Evolutionary conservation across 1,140 invertebrate genomes (phyloP).

Genomic region (Pantala flavescens): DNA sequence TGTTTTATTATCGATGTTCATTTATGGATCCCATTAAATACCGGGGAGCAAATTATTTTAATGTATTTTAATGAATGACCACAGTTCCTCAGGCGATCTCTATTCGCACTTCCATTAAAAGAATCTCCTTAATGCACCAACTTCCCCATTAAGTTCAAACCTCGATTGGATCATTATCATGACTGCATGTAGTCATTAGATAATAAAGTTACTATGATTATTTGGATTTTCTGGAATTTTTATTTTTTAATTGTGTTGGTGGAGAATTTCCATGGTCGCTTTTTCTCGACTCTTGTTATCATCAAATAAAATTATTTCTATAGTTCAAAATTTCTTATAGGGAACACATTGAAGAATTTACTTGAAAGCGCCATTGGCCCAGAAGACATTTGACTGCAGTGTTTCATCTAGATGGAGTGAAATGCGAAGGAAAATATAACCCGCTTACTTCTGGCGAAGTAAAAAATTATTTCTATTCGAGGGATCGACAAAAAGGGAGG

Average conservation of each 20-base stretch:
- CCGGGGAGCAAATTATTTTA: not conserved
- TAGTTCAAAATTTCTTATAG: too few relatives aligned
- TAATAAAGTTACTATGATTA: slow-evolving; percentile 2
- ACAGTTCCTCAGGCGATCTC: not conserved
- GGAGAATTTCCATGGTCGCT: too few relatives aligned
- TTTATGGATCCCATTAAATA: not conserved
- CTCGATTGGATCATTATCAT: slow-evolving; percentile 3
- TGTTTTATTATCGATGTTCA: not conserved
- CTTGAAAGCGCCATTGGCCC: too few relatives aligned
- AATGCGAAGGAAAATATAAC: too few relatives aligned
- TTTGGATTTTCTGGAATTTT: not conserved
- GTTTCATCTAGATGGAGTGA: too few relatives aligned
- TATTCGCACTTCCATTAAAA: not conserved
- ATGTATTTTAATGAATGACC: not conserved
- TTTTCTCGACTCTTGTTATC: too few relatives aligned
- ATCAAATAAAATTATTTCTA: too few relatives aligned
- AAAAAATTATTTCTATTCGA: too few relatives aligned
- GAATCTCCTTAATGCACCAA: not conserved
- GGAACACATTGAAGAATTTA: too few relatives aligned
- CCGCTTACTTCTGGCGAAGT: too few relatives aligned
- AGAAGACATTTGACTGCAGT: too few relatives aligned
- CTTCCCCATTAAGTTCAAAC: slow-evolving; percentile 9
- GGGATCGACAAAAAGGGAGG: too few relatives aligned
- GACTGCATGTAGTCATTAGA: slow-evolving; percentile 9
- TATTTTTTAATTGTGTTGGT: not conserved